phyloP scores from a whole-genome alignment of 2,888 invertebrate species.

The Eristalis intricaria region DNA sequence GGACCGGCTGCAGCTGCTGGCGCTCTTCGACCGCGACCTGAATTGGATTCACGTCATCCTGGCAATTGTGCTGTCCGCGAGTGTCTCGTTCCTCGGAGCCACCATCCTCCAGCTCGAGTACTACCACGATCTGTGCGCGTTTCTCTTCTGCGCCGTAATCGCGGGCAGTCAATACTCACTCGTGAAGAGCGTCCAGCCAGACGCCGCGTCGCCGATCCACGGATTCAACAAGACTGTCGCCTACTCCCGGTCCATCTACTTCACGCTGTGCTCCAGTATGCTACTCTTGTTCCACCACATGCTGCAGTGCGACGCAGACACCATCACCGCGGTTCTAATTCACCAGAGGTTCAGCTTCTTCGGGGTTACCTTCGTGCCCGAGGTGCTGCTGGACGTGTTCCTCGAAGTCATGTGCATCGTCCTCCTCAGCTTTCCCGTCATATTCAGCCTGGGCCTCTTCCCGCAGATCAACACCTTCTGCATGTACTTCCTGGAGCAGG shows the following conservation, averaged over 20 bases:
- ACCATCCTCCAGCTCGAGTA: slow-evolving; percentile 91
- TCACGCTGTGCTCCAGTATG: slow-evolving; percentile 88
- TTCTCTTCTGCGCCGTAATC: slow-evolving; percentile 98
- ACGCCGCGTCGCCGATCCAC: slow-evolving; percentile 98
- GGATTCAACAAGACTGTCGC: slow-evolving; percentile 97
- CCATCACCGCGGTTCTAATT: slow-evolving; percentile 37
- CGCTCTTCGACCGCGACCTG: slow-evolving; percentile 95
- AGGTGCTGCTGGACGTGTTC: slow-evolving; percentile 85
- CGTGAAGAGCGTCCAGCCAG: slow-evolving; percentile 98
- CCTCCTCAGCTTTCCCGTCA: slow-evolving; percentile 94
- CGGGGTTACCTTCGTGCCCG: slow-evolving; percentile 81
- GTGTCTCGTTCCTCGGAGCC: slow-evolving; percentile 93
- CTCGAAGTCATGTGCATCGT: slow-evolving; percentile 90
- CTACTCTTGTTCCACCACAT: slow-evolving; percentile 80
- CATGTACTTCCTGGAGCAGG: slow-evolving; percentile 98
- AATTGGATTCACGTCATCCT: slow-evolving; percentile 88
- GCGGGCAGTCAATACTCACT: slow-evolving; percentile 98
- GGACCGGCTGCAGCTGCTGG: slow-evolving; percentile 95
- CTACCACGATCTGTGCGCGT: slow-evolving; percentile 95
- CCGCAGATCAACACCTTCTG: slow-evolving; percentile 98
- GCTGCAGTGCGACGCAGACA: slow-evolving; percentile 74
- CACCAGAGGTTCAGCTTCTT: slow-evolving; percentile 76
- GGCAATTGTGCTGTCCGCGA: slow-evolving; percentile 90
- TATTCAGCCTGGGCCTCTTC: slow-evolving; percentile 97
- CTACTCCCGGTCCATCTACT: slow-evolving; percentile 96